Base-by-base conservation (phyloP, 2,888 invertebrate genomes). In the Conchocele bisecta region DNA sequence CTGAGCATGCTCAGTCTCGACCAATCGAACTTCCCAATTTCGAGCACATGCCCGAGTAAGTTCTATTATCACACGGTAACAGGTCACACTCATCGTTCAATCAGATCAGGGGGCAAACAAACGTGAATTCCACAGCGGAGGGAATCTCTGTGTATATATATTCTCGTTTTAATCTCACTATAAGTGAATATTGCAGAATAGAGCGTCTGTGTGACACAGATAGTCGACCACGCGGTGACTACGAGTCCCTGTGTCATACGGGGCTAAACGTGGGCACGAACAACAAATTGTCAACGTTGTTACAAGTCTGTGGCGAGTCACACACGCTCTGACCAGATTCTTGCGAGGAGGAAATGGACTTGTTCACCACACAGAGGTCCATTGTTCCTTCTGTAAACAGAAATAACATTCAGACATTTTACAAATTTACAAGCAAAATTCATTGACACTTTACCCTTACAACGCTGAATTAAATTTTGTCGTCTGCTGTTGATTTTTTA, bases 341-440 rank as follows among this genome's bases (percentile, higher is more conserved):
- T 46, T 77, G 76, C 1, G 79, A 81, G 20, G 69, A 67, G 11
- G 80, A 75, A 44, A 70, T 74, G n/a, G 75, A 68, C 64, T 81
- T 82, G 58, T 75, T 79, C 54, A 77, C 78, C 42, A 80, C 79
- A 22, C 82, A 78, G 71, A 85, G 78, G 44, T 87, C 87, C 78
- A 87, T 80, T 24, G 85, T 85, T 51, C 86, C 87, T 68, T 86
- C 87, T 86, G 85, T 78, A 82, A 81, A 7, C 42, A 50, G 74
- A 48, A 71, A 61, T n/a, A 17, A 35, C 6, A 29, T 51, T 29
- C 15, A 29, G 6, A 29, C 26, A 53, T n/a, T 15, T n/a, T 6
- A 53, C 15, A 57, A 33, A 46, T n/a, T 3, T 29, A 35, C 37
- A 22, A 17, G 22, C 3, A 22, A 39, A 41, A n/a, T n/a, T n/a